Conservation (phyloP, 2,888 invertebrate genomes). For the Cosmorhoe ocellata region DNA sequence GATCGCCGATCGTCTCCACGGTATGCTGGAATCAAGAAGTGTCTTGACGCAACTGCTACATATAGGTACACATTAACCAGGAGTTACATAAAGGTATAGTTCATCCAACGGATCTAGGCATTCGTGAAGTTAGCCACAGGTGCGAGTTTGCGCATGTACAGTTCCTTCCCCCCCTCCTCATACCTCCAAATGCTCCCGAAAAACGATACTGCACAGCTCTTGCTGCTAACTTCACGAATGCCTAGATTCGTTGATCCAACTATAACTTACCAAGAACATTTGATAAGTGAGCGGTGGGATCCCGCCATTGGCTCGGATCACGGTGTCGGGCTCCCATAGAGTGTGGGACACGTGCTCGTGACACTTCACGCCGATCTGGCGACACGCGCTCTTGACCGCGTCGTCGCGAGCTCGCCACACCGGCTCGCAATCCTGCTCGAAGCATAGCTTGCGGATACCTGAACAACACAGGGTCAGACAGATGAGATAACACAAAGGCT, state of each 20-base stretch:
- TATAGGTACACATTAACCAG: too few relatives aligned
- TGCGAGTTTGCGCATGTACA: too few relatives aligned
- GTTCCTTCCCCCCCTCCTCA: too few relatives aligned
- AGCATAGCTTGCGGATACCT: constrained; percentile 79
- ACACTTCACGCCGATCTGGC: constrained; percentile 71
- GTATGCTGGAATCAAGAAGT: constrained; percentile 79
- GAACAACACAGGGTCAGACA: background rate
- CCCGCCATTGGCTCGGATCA: constrained; percentile 86
- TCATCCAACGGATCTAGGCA: too few relatives aligned
- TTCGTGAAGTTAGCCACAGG: too few relatives aligned
- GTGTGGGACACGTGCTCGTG: constrained; percentile 86
- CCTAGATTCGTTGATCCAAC: too few relatives aligned
- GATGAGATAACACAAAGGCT: too few relatives aligned
- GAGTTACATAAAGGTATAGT: too few relatives aligned
- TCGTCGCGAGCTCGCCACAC: constrained; percentile 86
- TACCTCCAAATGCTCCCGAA: too few relatives aligned
- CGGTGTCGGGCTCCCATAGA: constrained; percentile 85
- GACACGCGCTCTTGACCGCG: constrained; percentile 79
- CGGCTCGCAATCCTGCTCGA: constrained; percentile 88
- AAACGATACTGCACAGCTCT: too few relatives aligned
- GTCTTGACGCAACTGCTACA: too few relatives aligned
- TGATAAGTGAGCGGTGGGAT: constrained; percentile 86
- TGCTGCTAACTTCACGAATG: too few relatives aligned
- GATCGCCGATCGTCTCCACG: constrained; percentile 83
- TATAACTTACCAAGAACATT: constrained; percentile 23